These are phyloP conservation scores for Xiphophorus birchmanni DNA, from an alignment of 2,797 vertebrate genomes.

Conservation along the genomic window DNA sequence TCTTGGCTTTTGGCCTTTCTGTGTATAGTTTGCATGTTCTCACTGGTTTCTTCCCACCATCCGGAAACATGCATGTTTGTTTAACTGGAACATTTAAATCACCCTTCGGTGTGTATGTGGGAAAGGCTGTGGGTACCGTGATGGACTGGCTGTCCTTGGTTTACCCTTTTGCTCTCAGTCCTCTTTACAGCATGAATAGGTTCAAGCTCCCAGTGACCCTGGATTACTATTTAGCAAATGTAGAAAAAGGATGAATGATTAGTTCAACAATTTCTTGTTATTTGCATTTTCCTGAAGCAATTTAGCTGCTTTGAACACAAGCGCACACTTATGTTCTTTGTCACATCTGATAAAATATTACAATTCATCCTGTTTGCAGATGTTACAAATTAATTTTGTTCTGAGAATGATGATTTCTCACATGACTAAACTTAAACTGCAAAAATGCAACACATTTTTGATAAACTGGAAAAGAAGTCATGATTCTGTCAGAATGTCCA, in stretches of 20 bases:
- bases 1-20: background rate
- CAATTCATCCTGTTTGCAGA: too few species aligned
- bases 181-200: background rate
- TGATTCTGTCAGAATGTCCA: too few species aligned
- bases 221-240: background rate
- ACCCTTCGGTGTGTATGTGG: background rate
- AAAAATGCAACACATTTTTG: too few species aligned
- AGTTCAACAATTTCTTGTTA: background rate
- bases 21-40: background rate
- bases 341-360: constrained; percentile 33
- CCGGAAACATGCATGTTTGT: background rate
- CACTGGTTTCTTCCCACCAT: background rate
- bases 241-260: background rate
- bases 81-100: background rate
- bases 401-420: background rate
- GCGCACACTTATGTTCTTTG: constrained; percentile 21
- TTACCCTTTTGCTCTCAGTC: background rate
- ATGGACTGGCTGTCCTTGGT: background rate
- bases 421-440: too few species aligned
- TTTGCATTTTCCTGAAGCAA: background rate
- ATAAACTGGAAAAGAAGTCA: too few species aligned
- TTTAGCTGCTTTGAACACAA: background rate
- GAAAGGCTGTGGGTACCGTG: background rate
- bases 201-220: background rate
- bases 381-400: too few species aligned